These are phyloP conservation scores for Hippoglossus hippoglossus DNA, from an alignment of 2,797 vertebrate species.

Conservation along the genomic window DNA sequence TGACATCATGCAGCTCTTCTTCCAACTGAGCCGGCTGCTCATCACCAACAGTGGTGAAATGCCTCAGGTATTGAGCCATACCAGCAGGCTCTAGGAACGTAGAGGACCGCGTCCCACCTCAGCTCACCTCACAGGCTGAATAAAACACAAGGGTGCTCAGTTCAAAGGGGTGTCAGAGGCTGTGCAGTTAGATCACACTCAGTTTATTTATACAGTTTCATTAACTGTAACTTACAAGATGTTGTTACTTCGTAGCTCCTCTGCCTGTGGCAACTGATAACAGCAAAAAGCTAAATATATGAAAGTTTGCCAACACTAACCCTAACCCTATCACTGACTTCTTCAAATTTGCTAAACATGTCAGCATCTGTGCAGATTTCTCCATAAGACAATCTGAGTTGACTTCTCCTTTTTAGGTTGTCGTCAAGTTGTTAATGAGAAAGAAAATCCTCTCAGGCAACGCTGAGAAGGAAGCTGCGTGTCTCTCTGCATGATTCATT, in stretches of 20 bases:
- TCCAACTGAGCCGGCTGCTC: constrained; percentile 77
- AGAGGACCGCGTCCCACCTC: constrained; percentile 2
- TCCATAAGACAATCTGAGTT: constrained; percentile 43
- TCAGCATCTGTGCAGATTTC: constrained; percentile 33
- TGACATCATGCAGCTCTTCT: constrained; percentile 75
- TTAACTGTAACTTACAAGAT: not conserved
- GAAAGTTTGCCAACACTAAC: not conserved
- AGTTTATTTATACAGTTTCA: not conserved
- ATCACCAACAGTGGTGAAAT: constrained; percentile 93
- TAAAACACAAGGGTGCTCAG: not conserved
- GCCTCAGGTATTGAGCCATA: constrained; percentile 91
- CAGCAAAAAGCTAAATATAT: not conserved
- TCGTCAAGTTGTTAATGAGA: constrained; percentile 30
- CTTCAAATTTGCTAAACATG: not conserved
- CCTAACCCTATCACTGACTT: not conserved
- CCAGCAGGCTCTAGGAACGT: not conserved
- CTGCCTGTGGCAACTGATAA: not conserved
- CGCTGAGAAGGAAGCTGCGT: not conserved
- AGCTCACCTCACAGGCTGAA: constrained; percentile 6
- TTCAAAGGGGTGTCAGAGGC: not conserved
- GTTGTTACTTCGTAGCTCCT: not conserved
- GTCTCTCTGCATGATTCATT: not conserved
- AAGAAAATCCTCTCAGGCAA: constrained; percentile 2
- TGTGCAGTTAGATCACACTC: not conserved
- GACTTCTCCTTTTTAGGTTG: constrained; percentile 57